Evolutionary conservation across 2,797 vertebrate species (phyloP), one percentile per base, ranked within the genome.

Genomic region (Eupleurogrammus muticus): DNA sequence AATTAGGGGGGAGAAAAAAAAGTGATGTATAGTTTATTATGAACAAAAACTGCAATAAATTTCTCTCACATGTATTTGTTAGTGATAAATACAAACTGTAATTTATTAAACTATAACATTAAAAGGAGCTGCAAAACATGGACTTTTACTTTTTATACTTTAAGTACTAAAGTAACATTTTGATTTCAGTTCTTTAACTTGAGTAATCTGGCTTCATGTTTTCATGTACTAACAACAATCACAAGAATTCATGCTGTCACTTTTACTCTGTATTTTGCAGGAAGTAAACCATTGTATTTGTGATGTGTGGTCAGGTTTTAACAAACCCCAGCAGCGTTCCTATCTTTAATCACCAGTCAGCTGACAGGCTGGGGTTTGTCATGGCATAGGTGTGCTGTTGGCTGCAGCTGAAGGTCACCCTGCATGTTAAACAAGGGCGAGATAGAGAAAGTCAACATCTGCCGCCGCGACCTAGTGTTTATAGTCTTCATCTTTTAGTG

Each of bases 361-460:
- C 63, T 58, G 79, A 66, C 73, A 48, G 65, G 73, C 61, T 40
- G 73, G 17, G 59, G 69, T 50, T 38, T 81, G 77, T 80, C 73
- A 19, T 49, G 67, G 79, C 64, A 72, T 86, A 89, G 84, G 80
- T 89, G 79, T 79, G 84, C 66, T 51, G 79, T 46, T 35, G 65
- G 73, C 83, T 77, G 77, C 78, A 14, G 68, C 13, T 81, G 78
- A 87, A 87, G 85, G 81, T 80, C 80, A 80, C 71, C 67, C 60
- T 83, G 70, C 67, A 68, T 49, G 20, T 20, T 24, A 55, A 84
- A 81, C 59, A 50, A 54, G 69, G 53, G 19, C 36, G 53, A 19
- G 8, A 50, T 68, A 63, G 51, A 19, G 53, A 50, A 51, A 58
- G 70, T 28, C 42, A 65, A 70, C 85, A 84, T 76, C 81, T 81